phyloP scores from a whole-genome alignment of 2,888 invertebrate species.

The Boloria euphrosyne region DNA sequence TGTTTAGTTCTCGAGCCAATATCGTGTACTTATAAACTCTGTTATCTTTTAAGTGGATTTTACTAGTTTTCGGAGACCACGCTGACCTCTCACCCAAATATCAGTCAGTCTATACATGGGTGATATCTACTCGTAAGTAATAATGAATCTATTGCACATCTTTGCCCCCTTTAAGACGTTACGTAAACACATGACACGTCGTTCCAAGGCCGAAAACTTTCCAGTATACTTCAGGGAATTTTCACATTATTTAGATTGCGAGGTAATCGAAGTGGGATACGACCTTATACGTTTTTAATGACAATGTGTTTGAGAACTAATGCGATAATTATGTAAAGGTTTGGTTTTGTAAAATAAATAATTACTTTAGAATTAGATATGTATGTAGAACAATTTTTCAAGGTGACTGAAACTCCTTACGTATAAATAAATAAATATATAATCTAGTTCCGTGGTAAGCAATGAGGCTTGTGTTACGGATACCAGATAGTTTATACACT shows the following conservation, averaged over 20 bases:
- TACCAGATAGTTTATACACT: no score
- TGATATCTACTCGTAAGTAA: constrained; percentile 20
- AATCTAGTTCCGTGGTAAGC: no score
- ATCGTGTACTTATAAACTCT: constrained; percentile 18
- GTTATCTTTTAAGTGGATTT: constrained; percentile 27
- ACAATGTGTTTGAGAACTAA: no score
- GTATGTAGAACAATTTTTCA: no score
- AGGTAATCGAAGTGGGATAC: no score
- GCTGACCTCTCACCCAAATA: constrained; percentile 35
- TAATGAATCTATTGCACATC: constrained; percentile 20
- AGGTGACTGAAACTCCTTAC: no score
- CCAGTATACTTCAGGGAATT: not conserved
- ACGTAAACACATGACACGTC: constrained; percentile 28
- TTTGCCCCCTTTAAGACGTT: constrained; percentile 12
- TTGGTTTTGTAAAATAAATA: no score
- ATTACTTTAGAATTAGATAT: no score
- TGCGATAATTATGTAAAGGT: no score
- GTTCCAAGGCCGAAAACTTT: constrained; percentile 13
- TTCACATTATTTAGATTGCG: not conserved
- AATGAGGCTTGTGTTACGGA: no score
- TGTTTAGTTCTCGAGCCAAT: constrained; percentile 1
- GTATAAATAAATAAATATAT: no score
- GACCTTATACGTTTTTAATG: no score
- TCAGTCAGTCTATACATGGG: constrained; percentile 29
- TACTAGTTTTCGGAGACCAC: constrained; percentile 27